Base-by-base conservation (phyloP, 2,888 invertebrate genomes). In the Microplitis manilae region DNA sequence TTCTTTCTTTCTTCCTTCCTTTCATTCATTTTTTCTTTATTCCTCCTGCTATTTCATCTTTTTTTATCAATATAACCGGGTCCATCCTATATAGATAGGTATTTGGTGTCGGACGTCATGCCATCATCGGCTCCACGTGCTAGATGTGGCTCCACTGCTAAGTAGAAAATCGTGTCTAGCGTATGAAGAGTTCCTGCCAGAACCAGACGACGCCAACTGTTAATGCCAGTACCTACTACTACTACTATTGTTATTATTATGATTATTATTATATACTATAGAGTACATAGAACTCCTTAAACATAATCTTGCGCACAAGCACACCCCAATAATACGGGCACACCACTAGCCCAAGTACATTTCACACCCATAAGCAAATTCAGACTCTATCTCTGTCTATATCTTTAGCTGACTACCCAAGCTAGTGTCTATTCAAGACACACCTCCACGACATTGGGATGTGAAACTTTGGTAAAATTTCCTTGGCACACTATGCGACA, bases 151-250 rank as follows among this genome's bases (percentile, higher is more conserved):
- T 38, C 78, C 77, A 78, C 79, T 84, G 85, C 86, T 89, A 87
- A 89, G 89, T 89, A 89, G 88, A 89, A 88, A 89, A 88, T 88
- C 89, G 87, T 89, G 89, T 89, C 88, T 89, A 86, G 85, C 86
- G 86, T 88, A 87, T 86, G 85, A 87, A 88, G 83, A 80, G 79
- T 50, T 80, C 74, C 79, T 81, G 80, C 80, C 79, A 82, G 72
- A 73, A 69, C 78, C 80, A 79, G 81, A 73, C 68, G 64, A 77
- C 80, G 77, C 81, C 80, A 79, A 81, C 79, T 80, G 80, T 79
- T 80, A 81, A 80, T 78, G 77, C 61, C 50, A 50, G 50, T 50
- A 50, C 50, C 50, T 50, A 8, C 50, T 50, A 50, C 50, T 50
- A 13, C 13, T 8, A 50, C 50, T 50, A 50, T 5, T 50, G 9